Base-by-base conservation (phyloP, 2,797 vertebrate genomes). In the Rhinophrynus dorsalis region DNA sequence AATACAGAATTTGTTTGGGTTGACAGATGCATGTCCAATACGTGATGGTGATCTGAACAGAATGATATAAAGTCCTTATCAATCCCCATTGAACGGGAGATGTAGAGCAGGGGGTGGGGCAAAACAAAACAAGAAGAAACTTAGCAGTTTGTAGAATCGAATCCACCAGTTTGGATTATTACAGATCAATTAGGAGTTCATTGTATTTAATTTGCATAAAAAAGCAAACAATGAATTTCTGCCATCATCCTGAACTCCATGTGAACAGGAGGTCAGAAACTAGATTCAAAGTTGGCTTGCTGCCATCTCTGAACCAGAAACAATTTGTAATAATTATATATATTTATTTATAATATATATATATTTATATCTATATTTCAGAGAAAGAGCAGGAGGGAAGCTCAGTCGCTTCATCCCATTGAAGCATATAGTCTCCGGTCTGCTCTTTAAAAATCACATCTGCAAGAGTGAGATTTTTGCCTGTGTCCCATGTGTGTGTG, bases 341-440 rank as follows among this genome's bases (percentile, higher is more conserved):
- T 87, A 83, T 87, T 80, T 86, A 83, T 85, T 85, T 85, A 84
- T 85, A 84, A 83, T 85, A 86, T 86, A 85, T 86, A 84, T 86
- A 85, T 86, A 85, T 86, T 82, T 84, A 83, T 85, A 81, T 85
- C 85, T 86, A 84, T 87, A 85, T 85, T 86, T 86, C 78, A 83
- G 77, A 79, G 78, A 80, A 78, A 74, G 26, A 40, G 72, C 74
- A 45, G 74, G 30, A 32, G 76, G 12, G 35, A 77, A 78, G 55
- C 78, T 68, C 51, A 51, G 32, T 15, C 50, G 42, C 69, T 65
- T 33, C 69, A 18, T 73, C 61, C 61, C 69, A 73, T 35, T 65
- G 69, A 73, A 73, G 60, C 60, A 54, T 38, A 11, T 15, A 56
- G 52, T 37, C 61, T 73, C 21, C 61, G n/a, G 27, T 30, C 35